Evolutionary conservation across 2,113 vertebrate genomes (phyloP), one percentile per base, ranked within the genome.

Genomic region (Fregata magnificens): DNA sequence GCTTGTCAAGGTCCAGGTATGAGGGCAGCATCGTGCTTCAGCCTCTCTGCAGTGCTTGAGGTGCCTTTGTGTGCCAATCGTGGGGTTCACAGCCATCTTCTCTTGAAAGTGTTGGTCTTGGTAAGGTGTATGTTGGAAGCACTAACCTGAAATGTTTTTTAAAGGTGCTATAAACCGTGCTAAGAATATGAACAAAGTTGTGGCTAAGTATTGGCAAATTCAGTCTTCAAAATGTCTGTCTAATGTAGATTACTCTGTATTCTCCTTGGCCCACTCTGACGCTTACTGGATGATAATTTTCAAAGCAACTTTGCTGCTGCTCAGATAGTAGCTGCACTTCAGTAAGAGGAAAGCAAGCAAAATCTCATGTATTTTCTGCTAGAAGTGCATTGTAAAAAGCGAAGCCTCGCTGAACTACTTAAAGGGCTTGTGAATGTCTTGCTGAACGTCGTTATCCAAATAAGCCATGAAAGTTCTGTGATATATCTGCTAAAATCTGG

Each of bases 41-140:
- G 50, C 20, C 11, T 32, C 40, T 16, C 55, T 17, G 62, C 3
- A 3, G 31, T 5, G 38, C 14, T 21, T 17, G 59, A 52, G 65
- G 34, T 2, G 4, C 4, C 24, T 44, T 3, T 11, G 62, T 25
- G 1, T 9, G 36, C 78, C 5, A 8, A 5, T 8, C 7, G 0
- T 2, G 2, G 80, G 38, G 63, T 63, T 72, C 32, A 4, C 32
- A 12, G 26, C 1, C 1, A 6, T 4, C 56, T 52, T 12, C 61
- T 42, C 15, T 3, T 8, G 19, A 4, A n/a, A 5, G 25, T 1
- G 5, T 1, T 45, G 1, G 2, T 6, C 49, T 56, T 53, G 63
- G 25, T 15, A 7, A 34, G 52, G 10, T 17, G 18, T 8, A 3
- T 5, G 8, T 13, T 40, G 72, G 70, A 58, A 53, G 28, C 31